Conservation (phyloP, 2,888 invertebrate species). For the Tetranychus truncatus region DNA sequence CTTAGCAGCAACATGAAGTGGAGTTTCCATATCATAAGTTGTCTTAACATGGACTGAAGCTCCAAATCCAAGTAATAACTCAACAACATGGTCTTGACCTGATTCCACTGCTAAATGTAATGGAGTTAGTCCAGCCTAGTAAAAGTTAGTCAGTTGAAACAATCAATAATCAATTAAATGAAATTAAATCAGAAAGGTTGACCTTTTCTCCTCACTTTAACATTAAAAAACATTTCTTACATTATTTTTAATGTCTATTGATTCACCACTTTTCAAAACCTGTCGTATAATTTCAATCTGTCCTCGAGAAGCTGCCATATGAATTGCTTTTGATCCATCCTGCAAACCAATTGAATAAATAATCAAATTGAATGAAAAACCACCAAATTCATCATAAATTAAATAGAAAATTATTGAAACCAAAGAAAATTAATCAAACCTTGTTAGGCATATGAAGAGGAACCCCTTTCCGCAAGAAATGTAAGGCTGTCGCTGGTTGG, state of each 20-base stretch:
- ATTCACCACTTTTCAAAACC: conserved; percentile 81
- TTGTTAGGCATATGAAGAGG: conserved; percentile 99
- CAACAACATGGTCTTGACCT: conserved; percentile 80
- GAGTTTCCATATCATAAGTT: conserved; percentile 58
- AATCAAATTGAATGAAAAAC: background rate
- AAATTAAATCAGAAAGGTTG: conserved; percentile 6
- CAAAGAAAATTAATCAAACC: conserved; percentile 33
- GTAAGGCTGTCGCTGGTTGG: conserved; percentile 92
- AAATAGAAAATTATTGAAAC: background rate
- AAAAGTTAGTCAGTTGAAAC: background rate
- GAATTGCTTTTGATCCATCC: conserved; percentile 89
- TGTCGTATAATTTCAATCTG: conserved; percentile 94
- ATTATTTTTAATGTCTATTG: conserved; percentile 84
- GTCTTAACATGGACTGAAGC: conserved; percentile 88
- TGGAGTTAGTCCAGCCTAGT: conserved; percentile 87
- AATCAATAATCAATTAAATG: conserved; percentile 6
- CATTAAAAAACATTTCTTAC: conserved; percentile 41
- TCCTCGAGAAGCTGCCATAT: conserved; percentile 89
- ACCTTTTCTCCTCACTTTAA: background rate
- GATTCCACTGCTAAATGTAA: conserved; percentile 91
- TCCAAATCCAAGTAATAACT: conserved; percentile 83
- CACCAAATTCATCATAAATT: background rate
- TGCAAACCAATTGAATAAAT: conserved; percentile 30
- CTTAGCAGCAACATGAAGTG: conserved; percentile 87
- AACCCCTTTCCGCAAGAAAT: conserved; percentile 94